A percentile compares a stretch with the other conserved stretches of the same genome.
These are phyloP conservation scores for Microcaecilia unicolor DNA, from an alignment of 2,797 vertebrate species.

Conservation along the genomic window DNA sequence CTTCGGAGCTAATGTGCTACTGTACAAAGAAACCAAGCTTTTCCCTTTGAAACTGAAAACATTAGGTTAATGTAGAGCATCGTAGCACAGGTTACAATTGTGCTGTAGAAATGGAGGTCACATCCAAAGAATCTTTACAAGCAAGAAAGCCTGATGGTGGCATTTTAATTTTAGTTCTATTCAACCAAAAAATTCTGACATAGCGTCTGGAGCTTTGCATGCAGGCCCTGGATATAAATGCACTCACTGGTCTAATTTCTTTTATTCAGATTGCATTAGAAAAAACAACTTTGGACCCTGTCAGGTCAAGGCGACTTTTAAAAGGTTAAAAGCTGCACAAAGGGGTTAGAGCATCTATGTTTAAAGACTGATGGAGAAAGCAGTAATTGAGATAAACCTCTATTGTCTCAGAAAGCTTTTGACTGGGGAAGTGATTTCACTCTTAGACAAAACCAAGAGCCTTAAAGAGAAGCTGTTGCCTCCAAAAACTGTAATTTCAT, in stretches of 20 bases:
- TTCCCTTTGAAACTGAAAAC: slow-evolving; percentile 13
- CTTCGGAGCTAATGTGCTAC: slow-evolving; percentile 50
- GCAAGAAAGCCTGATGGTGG: slow-evolving; percentile 24
- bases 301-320: slow-evolving; percentile 66
- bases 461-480: slow-evolving; percentile 39
- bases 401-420: slow-evolving; percentile 47
- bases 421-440: slow-evolving; percentile 42
- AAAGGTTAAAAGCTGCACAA: slow-evolving; percentile 76
- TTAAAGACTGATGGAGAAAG: slow-evolving; percentile 60
- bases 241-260: slow-evolving; percentile 41
- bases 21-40: slow-evolving; percentile 45
- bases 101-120: slow-evolving; percentile 54
- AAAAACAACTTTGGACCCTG: slow-evolving; percentile 43
- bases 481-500: slow-evolving; percentile 38
- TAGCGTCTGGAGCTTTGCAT: slow-evolving; percentile 10
- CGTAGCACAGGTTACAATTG: slow-evolving; percentile 42
- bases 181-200: slow-evolving; percentile 34
- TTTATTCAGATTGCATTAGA: slow-evolving; percentile 48
- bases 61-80: slow-evolving; percentile 44
- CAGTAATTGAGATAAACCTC: slow-evolving; percentile 65
- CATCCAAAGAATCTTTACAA: slow-evolving; percentile 55
- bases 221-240: slow-evolving; percentile 20
- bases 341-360: slow-evolving; percentile 65
- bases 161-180: slow-evolving; percentile 42
- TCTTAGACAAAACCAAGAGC: slow-evolving; percentile 46